Evolutionary conservation across 1,140 invertebrate species (phyloP), one percentile per base, ranked within the genome.

Genomic region (Atopsyche davidsoni): DNA sequence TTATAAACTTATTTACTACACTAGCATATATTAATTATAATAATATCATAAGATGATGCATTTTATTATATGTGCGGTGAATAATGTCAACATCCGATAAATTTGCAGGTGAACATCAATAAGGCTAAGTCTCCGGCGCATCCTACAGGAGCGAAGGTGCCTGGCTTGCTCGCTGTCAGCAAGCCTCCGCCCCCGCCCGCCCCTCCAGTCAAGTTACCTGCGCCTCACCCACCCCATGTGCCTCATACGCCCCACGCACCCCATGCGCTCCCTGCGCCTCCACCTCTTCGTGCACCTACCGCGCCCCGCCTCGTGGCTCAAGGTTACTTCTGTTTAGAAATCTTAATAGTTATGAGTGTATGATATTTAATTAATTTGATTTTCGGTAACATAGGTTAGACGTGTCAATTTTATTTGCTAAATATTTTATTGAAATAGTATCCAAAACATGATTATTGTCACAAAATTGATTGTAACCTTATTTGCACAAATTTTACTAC

Each of bases 151-250:
- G 55, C 36, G 66, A 67, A 53, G 64, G 66, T 67, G 64, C 61
- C 64, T 60, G 41, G 64, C 63, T 34, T 68, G 64, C 59, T 69
- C 65, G 52, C 64, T 62, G 65, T 62, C 56, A 64, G 62, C 55
- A 69, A 67, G 48, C 66, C 69, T 42, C 65, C 65, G 44, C 57
- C 60, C 38, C 52, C 55, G 11, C 47, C 31, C 28, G 23, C 24
- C 4, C 36, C 38, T 1, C 36, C 46, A 10, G 38, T 34, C 18
- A 22, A 36, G 21, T 2, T 28, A 7, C 19, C 22, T 6, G 32
- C 34, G 7, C 44, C 44, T n/a, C n/a, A n/a, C 21, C 16, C 13
- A 0, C 44, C 31, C 10, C 14, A 19, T 39, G 13, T 10, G 4
- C 36, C 16, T 19, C 32, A 46, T n/a, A 24, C 32, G 14, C 31